Evolutionary conservation across 2,113 vertebrate genomes (phyloP), one percentile per base, ranked within the genome.

Genomic region (Speoplatyrhinus poulsoni): DNA sequence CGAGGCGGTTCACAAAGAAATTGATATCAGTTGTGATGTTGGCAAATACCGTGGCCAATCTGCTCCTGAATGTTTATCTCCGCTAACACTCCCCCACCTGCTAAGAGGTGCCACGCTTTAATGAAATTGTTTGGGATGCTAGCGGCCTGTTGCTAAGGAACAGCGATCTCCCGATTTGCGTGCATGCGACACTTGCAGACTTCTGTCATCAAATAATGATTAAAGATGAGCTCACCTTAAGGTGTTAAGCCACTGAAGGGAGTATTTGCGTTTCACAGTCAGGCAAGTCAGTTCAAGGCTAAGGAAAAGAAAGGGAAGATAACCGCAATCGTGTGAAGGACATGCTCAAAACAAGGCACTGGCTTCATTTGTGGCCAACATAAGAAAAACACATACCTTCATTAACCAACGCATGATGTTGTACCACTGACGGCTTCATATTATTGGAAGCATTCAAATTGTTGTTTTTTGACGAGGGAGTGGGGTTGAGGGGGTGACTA

Each of bases 51-150:
- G 92, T 92, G 89, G 94, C 88, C 95, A 94, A 96, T 95, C 93
- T 94, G 94, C 93, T 94, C 95, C 94, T 93, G 95, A 95, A 95
- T 96, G 96, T 96, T 98, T 96, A 98, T 98, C 96, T 95, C 94
- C 96, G 95, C 94, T 90, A 90, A 88, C 94, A 95, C 94, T 96
- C 96, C 94, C 95, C 96, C 96, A 98, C 97, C 98, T 98, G 98
- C 96, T 96, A 98, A 97, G 96, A 96, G 96, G 95, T 96, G 96
- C 93, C 94, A 95, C 92, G 95, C 82, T 96, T 98, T 98, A 98
- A 99, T 98, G 95, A 96, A 97, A 98, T 96, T 98, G 96, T 98
- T 98, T 98, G 96, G 88, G 97, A 94, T 95, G 95, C 96, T 93
- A 94, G 93, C 77, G 92, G 90, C 94, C 90, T 88, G 97, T 98